Percentiles rank a stretch among this genome's conserved stretches.
Evolutionary conservation across 2,888 invertebrate genomes (phyloP).

Genomic region (Amaurobius ferox): DNA sequence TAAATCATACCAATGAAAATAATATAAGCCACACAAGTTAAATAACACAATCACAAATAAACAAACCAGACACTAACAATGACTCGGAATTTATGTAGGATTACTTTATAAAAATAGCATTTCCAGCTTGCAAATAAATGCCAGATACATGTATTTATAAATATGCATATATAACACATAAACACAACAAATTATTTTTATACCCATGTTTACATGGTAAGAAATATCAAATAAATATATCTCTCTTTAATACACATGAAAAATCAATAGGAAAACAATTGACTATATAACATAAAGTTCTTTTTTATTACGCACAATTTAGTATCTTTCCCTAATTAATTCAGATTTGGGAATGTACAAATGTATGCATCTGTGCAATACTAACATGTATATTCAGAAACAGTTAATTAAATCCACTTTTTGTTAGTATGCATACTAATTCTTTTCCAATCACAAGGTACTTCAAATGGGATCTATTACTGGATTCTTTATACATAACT

Average conservation of each 20-base stretch:
- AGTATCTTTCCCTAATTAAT: not conserved
- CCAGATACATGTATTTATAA: not conserved
- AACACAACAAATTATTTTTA: not conserved
- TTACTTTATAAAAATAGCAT: not conserved
- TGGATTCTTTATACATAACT: not conserved
- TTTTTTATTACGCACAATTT: not conserved
- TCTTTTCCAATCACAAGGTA: no score
- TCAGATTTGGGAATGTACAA: not conserved
- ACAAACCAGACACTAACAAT: conserved; percentile 10
- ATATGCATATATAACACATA: not conserved
- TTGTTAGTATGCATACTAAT: no score
- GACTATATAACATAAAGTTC: not conserved
- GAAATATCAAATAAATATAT: not conserved
- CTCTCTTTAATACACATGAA: not conserved
- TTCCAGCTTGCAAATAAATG: not conserved
- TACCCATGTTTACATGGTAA: not conserved
- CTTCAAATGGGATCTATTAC: not conserved
- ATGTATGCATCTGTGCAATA: not conserved
- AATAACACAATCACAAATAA: conserved; percentile 16
- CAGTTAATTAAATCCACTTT: no score
- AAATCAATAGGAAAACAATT: not conserved
- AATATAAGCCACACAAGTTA: conserved; percentile 14
- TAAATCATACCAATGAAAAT: conserved; percentile 10
- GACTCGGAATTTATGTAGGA: not conserved
- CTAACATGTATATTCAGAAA: not conserved